phyloP scores from a whole-genome alignment of 2,113 vertebrate species.

The Haemorhous mexicanus region DNA sequence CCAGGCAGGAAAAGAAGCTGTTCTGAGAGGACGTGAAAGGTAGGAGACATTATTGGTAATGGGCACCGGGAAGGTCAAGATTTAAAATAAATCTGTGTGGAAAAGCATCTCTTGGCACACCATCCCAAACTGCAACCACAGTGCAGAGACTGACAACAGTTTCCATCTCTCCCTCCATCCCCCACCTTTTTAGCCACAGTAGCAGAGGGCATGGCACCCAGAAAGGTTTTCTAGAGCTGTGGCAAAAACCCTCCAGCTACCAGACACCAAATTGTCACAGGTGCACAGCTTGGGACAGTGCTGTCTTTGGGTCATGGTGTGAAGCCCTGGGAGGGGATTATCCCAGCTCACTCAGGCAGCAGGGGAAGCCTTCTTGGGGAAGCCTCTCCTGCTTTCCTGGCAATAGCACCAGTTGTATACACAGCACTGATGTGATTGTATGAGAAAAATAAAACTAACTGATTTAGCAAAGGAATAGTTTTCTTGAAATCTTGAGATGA shows the following conservation, averaged over 20 bases:
- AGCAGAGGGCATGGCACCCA: background rate
- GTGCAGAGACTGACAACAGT: background rate
- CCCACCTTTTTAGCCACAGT: background rate
- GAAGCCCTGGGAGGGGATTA: background rate
- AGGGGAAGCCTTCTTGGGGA: background rate
- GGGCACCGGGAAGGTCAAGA: background rate
- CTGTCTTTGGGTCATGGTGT: background rate
- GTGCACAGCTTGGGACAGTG: accelerated
- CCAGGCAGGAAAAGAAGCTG: background rate
- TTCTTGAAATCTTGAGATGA: background rate
- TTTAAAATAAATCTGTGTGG: background rate
- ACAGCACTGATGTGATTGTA: background rate
- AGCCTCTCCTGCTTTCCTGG: background rate
- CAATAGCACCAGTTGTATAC: background rate
- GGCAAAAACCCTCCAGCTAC: background rate
- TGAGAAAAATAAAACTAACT: background rate
- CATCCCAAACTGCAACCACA: background rate
- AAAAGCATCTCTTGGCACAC: background rate
- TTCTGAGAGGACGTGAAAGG: accelerated
- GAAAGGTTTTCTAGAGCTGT: background rate
- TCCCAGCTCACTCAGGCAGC: background rate
- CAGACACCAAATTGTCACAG: accelerated
- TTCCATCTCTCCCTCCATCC: background rate
- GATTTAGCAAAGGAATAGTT: background rate
- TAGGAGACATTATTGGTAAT: accelerated